Conservation (phyloP, 2,888 invertebrate genomes). For the Mythimna ferrago region DNA sequence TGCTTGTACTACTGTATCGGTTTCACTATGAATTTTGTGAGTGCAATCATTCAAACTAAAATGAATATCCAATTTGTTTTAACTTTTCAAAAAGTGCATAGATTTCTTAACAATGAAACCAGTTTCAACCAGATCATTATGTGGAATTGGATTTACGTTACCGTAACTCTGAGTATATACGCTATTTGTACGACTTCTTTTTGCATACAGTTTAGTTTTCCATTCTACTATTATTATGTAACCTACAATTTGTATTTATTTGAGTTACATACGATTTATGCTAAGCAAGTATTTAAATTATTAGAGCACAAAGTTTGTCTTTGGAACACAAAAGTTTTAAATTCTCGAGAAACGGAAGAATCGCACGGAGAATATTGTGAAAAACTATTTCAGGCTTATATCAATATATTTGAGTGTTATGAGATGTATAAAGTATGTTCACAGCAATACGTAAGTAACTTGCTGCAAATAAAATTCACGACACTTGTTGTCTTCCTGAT, state of each 20-base stretch:
- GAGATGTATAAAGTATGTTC: background rate
- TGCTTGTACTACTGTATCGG: background rate
- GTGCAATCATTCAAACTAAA: background rate
- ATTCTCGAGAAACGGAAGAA: background rate
- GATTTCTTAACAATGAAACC: background rate
- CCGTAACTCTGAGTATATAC: background rate
- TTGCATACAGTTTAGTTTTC: too few relatives aligned
- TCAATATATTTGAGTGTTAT: background rate
- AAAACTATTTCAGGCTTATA: background rate
- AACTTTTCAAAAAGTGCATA: constrained; percentile 20
- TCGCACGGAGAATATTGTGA: background rate
- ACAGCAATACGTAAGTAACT: background rate
- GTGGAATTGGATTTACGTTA: constrained; percentile 5
- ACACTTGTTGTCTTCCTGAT: too few relatives aligned
- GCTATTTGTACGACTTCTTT: background rate
- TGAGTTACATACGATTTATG: too few relatives aligned
- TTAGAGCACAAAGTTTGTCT: background rate
- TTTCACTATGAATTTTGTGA: constrained; percentile 6
- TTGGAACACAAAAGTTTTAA: background rate
- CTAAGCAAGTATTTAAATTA: too few relatives aligned
- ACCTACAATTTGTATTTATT: too few relatives aligned
- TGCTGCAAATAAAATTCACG: background rate
- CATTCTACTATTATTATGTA: too few relatives aligned
- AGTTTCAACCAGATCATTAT: background rate
- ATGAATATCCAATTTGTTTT: constrained; percentile 1